These are phyloP conservation scores for Pangasius krempfi DNA, from an alignment of 2,797 vertebrate species.

Conservation along the genomic window DNA sequence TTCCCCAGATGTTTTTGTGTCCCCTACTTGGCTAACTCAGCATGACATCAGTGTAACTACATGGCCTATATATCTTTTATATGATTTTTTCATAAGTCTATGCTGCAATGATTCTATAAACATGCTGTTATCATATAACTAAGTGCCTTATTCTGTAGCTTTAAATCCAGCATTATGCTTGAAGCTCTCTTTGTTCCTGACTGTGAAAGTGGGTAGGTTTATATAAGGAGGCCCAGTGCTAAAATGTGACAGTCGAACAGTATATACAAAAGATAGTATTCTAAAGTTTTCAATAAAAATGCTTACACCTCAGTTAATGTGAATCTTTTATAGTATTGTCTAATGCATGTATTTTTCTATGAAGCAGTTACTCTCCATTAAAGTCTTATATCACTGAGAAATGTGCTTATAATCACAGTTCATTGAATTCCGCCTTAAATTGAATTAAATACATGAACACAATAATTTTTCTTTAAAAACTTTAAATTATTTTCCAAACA, in stretches of 20 bases:
- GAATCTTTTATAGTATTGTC: neutral
- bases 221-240: neutral
- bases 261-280: constrained; percentile 17
- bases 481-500: constrained; percentile 12
- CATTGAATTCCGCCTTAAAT: neutral
- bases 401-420: neutral
- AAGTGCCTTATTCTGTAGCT: neutral
- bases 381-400: constrained; percentile 16
- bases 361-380: neutral
- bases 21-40: neutral
- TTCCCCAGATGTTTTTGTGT: neutral
- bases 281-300: neutral
- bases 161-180: constrained; percentile 8
- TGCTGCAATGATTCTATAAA: neutral
- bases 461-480: neutral
- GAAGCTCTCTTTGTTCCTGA: neutral
- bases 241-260: neutral
- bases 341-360: neutral
- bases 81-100: neutral
- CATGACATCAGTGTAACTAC: neutral
- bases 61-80: constrained; percentile 6
- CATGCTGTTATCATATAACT: neutral
- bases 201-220: neutral
- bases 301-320: neutral
- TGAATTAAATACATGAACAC: neutral